phyloP scores from a whole-genome alignment of 2,113 vertebrate genomes.

The Apistogramma diplotaenia region DNA sequence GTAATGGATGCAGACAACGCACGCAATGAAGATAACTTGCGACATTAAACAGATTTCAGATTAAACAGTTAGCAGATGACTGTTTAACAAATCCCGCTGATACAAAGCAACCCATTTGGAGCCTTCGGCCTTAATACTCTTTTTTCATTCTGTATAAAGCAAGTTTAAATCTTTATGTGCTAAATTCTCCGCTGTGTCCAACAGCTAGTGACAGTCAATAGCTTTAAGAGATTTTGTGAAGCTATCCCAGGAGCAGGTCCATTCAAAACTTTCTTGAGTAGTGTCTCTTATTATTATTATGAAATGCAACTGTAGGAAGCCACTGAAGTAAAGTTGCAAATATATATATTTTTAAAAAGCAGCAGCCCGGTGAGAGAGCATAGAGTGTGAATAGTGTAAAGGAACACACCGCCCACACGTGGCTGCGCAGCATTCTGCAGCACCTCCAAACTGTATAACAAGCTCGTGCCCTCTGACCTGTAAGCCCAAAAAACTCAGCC shows the following conservation, averaged over 20 bases:
- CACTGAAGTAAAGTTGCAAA: not conserved
- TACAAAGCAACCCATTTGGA: not conserved
- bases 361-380: not conserved
- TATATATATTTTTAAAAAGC: not conserved
- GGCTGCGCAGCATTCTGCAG: conserved; percentile 29
- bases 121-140: not conserved
- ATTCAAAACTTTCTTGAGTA: not conserved
- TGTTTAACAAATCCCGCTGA: not conserved
- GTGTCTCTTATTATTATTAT: not conserved
- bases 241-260: not conserved
- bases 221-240: not conserved
- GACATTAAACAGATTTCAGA: not conserved
- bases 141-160: not conserved
- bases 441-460: conserved; percentile 5
- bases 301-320: not conserved
- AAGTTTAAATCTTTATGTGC: not conserved
- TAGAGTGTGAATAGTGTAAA: conserved; percentile 24
- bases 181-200: not conserved
- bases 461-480: conserved; percentile 30
- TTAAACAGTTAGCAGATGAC: not conserved
- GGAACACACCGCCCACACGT: conserved; percentile 39
- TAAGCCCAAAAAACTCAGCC: conserved; percentile 19
- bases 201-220: too few relatives aligned
- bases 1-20: not conserved
- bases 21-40: not conserved